These are phyloP conservation scores for Pristionchus arcanus DNA, from an alignment of 2,888 invertebrate species.

Conservation along the genomic window DNA sequence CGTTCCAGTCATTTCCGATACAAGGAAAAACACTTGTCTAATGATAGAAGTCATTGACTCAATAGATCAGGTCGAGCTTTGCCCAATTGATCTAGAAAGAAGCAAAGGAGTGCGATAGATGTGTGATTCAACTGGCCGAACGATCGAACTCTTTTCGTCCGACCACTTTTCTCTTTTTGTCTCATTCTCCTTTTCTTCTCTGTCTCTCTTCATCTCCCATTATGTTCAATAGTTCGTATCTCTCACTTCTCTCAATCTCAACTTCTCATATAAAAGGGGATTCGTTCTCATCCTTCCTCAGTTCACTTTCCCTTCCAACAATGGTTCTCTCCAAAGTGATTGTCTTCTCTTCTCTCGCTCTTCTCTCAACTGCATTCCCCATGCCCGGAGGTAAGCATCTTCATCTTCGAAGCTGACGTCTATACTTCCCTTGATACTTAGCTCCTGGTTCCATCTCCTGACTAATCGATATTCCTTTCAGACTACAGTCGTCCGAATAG, in stretches of 20 bases:
- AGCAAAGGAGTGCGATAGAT: neutral
- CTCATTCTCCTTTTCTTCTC: neutral
- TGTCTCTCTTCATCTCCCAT: conserved; percentile 29
- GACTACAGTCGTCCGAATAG: conserved; percentile 26
- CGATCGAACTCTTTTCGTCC: conserved; percentile 40
- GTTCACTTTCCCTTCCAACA: conserved; percentile 42
- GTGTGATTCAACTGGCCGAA: neutral
- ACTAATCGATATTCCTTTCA: conserved; percentile 11
- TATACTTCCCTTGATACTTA: neutral
- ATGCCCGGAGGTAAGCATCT: conserved; percentile 37
- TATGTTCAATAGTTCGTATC: neutral
- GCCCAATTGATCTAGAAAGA: conserved; percentile 40
- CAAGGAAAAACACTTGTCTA: neutral
- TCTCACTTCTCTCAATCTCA: conserved; percentile 10
- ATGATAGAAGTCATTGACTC: neutral
- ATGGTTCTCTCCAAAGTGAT: conserved; percentile 49
- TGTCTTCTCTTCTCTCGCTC: conserved; percentile 30
- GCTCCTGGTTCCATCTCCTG: neutral
- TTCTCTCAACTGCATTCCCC: neutral
- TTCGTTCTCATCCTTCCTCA: neutral
- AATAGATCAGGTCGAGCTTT: conserved; percentile 28
- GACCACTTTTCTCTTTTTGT: neutral
- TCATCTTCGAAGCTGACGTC: neutral
- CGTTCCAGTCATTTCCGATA: neutral
- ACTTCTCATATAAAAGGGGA: conserved; percentile 39